Percentiles rank a stretch among this genome's conserved stretches.
Conservation (phyloP, 2,797 vertebrate genomes). For the Phataginus tricuspis region DNA sequence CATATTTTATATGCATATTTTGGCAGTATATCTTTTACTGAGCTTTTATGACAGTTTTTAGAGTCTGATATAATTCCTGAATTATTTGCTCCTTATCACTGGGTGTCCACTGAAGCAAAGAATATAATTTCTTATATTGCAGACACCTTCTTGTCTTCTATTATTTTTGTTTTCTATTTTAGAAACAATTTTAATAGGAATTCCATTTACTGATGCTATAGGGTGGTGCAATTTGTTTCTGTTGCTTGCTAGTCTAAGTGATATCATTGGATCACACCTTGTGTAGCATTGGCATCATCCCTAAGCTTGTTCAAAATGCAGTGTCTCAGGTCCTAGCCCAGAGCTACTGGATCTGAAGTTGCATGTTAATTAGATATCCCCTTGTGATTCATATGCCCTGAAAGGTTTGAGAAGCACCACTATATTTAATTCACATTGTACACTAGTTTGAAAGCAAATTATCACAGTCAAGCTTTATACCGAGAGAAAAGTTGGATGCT, state of each 20-base stretch:
- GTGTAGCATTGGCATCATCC: neutral
- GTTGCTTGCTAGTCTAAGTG: neutral
- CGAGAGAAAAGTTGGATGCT: neutral
- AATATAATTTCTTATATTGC: neutral
- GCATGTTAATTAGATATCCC: neutral
- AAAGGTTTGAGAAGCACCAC: neutral
- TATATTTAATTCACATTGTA: neutral
- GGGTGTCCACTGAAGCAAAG: neutral
- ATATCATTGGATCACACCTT: neutral
- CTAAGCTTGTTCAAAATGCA: neutral
- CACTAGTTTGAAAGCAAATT: slow-evolving; percentile 10
- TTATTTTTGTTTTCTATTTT: neutral
- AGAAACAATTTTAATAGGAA: neutral
- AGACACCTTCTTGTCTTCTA: neutral
- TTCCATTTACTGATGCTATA: neutral
- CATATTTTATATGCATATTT: slow-evolving; percentile 71
- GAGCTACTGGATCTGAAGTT: neutral
- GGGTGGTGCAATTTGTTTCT: neutral
- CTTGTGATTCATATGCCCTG: neutral
- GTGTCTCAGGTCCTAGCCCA: too few relatives aligned
- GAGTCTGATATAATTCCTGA: slow-evolving; percentile 48
- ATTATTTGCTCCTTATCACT: slow-evolving; percentile 23
- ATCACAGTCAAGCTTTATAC: neutral
- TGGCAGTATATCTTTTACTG: slow-evolving; percentile 67
- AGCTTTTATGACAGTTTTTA: slow-evolving; percentile 61